phyloP scores from a whole-genome alignment of 2,113 vertebrate species.

The Diphyllodes magnificus region DNA sequence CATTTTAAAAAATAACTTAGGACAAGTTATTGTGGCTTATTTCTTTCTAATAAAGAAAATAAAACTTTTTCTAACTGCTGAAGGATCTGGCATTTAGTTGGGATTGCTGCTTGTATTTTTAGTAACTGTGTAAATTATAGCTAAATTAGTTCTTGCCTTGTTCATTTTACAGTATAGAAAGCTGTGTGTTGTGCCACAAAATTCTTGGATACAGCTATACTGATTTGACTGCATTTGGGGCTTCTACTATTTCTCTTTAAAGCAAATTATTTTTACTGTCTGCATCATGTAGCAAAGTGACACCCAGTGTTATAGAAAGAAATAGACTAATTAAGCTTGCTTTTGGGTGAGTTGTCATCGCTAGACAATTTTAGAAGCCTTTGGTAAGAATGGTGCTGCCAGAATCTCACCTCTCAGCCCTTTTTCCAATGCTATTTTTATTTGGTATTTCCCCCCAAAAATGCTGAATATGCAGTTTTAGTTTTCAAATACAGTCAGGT shows the following conservation, averaged over 20 bases:
- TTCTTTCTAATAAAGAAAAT: not conserved
- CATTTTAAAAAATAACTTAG: not conserved
- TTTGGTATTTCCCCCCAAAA: not conserved
- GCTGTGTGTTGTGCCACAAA: not conserved
- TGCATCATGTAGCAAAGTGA: not conserved
- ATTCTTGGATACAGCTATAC: not conserved
- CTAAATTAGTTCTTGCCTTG: not conserved
- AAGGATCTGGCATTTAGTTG: not conserved
- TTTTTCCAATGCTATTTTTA: not conserved
- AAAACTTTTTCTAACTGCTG: not conserved
- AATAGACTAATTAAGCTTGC: not conserved
- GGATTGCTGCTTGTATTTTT: not conserved
- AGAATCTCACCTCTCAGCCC: not conserved
- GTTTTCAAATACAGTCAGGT: not conserved
- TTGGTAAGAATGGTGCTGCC: not conserved
- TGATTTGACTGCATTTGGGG: not conserved
- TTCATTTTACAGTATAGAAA: not conserved
- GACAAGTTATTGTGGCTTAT: not conserved
- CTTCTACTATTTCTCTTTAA: not conserved
- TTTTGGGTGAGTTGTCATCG: not conserved
- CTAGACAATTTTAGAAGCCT: not conserved
- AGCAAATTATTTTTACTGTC: not conserved
- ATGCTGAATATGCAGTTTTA: not conserved
- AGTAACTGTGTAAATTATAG: not conserved
- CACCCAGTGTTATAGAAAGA: not conserved